phyloP scores from a whole-genome alignment of 1,140 invertebrate species.

The Sycophaga agraensis region DNA sequence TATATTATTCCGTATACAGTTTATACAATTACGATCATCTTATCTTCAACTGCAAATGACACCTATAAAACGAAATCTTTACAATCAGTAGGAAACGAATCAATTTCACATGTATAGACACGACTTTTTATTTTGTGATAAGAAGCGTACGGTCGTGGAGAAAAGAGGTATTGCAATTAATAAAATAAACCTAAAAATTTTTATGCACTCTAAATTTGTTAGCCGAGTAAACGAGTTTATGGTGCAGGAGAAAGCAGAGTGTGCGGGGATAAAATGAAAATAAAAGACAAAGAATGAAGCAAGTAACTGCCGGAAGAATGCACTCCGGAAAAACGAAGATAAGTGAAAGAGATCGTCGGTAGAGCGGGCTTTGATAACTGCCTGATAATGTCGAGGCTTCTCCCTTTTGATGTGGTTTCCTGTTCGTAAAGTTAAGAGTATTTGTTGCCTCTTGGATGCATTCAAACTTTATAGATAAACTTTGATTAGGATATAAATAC shows the following conservation, averaged over 20 bases:
- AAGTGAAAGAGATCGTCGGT: conserved; percentile 25
- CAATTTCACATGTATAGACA: no score
- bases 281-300: conserved; percentile 26
- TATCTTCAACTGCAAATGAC: no score
- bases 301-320: conserved; percentile 27
- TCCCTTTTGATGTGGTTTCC: conserved; percentile 17
- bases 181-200: neutral
- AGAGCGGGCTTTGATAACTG: conserved; percentile 28
- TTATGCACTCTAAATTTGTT: conserved; percentile 34
- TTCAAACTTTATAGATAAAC: conserved; percentile 14
- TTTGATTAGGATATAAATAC: conserved; percentile 6
- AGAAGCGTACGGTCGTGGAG: no score
- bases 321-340: conserved; percentile 30
- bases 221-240: conserved; percentile 31
- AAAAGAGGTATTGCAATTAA: no score
- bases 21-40: no score
- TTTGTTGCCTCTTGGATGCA: conserved; percentile 18
- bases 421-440: conserved; percentile 8
- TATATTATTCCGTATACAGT: no score
- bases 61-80: no score
- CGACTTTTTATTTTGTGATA: no score
- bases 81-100: no score
- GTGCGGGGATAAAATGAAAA: conserved; percentile 26
- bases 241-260: conserved; percentile 7
- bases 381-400: conserved; percentile 26